Evolutionary conservation across 2,888 invertebrate species (phyloP), one percentile per base, ranked within the genome.

Genomic region (Malacosoma neustria): DNA sequence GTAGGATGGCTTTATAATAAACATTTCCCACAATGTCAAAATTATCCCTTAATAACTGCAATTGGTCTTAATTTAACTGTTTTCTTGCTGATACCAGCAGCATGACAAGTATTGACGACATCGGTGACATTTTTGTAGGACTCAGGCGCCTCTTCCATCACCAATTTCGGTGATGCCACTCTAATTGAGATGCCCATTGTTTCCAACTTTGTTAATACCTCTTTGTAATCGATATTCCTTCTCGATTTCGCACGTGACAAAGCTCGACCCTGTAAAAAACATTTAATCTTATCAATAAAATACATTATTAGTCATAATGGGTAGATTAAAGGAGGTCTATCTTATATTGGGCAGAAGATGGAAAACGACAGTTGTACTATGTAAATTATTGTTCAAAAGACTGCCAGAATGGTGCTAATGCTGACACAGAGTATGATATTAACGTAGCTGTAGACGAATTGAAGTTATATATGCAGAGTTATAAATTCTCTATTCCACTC

Each of bases 41-140:
- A 9, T 91, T 76, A 98, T 39, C 99, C 99, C 81, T 99, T 99
- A 53, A 99, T 99, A 14, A 99, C 99, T 40, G 99, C 99, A 64
- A 99, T 97, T 0, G 99, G 99, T 54, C 97, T 88, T 57, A 99
- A 87, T 80, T 99, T 99, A 30, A 99, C 94, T 58, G 96, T 92
- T 72, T 99, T 99, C 69, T 96, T 95, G 62, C 98, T 98, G 41
- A 99, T 98, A 11, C 99, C 99, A 29, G 97, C 99, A 13, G 92
- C 92, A 71, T 99, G 98, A 61, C 99, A 99, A 2, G 99, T 99
- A 71, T 99, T 91, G 0, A 99, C 99, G 5, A 99, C 99, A 86
- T 99, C 99, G 0, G 98, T 99, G 0, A 99, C 99, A 86, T 99
- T 97, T 82, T 99, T 99, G 76, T 99, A 99, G 0, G 99, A 99